Conservation (phyloP, 2,113 vertebrate species). For the Puffinus mauretanicus region DNA sequence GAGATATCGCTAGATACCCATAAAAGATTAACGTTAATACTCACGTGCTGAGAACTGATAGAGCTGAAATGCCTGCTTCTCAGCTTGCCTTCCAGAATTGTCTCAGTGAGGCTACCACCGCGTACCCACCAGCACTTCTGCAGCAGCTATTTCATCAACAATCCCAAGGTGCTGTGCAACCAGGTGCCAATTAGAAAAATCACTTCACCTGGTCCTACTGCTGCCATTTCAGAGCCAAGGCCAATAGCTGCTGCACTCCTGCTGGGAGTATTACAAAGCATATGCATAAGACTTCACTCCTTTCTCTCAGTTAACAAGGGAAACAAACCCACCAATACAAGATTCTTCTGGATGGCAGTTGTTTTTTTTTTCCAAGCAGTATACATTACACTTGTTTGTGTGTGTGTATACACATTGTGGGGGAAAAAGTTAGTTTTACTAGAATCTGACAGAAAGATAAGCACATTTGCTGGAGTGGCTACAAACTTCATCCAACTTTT, state of each 20-base stretch:
- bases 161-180: neutral
- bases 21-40: neutral
- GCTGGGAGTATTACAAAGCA: neutral
- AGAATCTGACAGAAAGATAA: neutral
- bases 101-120: rapidly evolving
- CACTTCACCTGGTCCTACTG: neutral
- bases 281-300: neutral
- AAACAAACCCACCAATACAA: neutral
- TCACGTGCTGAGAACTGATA: neutral
- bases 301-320: neutral
- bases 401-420: rapidly evolving
- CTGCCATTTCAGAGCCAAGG: neutral
- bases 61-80: neutral
- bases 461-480: neutral
- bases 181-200: neutral
- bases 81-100: neutral
- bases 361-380: neutral
- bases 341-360: neutral
- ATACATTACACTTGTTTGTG: neutral
- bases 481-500: neutral
- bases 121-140: too few species aligned
- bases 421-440: neutral
- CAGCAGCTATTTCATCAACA: neutral
- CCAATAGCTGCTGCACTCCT: neutral
- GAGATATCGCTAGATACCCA: neutral